Conservation (phyloP, 2,888 invertebrate genomes). For the Agrochola lota region DNA sequence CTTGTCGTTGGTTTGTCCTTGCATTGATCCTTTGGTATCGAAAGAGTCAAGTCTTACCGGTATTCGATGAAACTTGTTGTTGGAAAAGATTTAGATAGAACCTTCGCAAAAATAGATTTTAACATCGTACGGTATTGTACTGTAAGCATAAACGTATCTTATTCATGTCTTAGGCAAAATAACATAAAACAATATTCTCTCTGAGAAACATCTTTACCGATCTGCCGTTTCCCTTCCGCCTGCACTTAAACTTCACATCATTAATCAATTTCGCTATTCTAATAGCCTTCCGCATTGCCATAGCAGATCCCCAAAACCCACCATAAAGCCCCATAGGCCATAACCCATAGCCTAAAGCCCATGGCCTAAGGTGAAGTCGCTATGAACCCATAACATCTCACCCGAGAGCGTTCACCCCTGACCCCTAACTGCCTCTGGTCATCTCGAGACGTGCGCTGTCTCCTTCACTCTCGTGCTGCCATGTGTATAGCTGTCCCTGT, state of each 20-base stretch:
- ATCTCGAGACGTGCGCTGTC: constrained; percentile 83
- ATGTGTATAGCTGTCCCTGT: constrained; percentile 71
- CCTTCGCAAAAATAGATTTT: too few relatives aligned
- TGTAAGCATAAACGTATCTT: not conserved
- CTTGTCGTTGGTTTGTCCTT: too few relatives aligned
- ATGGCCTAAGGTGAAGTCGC: constrained; percentile 70
- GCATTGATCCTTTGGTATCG: not conserved
- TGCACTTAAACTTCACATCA: not conserved
- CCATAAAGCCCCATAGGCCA: constrained; percentile 36
- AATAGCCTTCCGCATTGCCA: not conserved
- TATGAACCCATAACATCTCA: constrained; percentile 78
- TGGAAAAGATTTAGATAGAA: not conserved
- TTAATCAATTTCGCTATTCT: not conserved
- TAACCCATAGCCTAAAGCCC: constrained; percentile 45
- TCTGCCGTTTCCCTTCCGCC: not conserved
- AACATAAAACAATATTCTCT: not conserved
- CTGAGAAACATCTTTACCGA: not conserved
- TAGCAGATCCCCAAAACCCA: constrained; percentile 17
- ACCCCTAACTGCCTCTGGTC: constrained; percentile 89
- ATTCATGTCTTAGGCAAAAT: too few relatives aligned
- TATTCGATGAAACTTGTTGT: not conserved
- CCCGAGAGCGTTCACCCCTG: constrained; percentile 90
- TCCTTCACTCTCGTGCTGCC: constrained; percentile 62
- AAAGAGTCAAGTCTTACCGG: not conserved
- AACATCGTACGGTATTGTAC: not conserved